Evolutionary conservation across 2,797 vertebrate species (phyloP).

Genomic region (Glossophaga mutica): DNA sequence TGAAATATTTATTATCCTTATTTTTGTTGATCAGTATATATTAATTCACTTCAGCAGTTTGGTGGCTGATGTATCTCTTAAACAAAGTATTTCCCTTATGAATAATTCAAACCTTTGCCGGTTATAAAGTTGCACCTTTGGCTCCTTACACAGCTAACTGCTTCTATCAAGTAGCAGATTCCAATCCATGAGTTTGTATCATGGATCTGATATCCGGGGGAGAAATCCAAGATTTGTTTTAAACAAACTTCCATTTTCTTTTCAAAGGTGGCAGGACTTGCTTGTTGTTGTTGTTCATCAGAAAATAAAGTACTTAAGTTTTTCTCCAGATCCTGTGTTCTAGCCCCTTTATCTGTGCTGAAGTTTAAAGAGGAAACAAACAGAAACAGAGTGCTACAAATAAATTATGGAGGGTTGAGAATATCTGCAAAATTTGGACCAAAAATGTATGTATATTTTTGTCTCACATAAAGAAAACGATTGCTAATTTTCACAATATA

Average conservation of each 20-base stretch:
- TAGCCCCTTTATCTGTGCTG: not conserved
- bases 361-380: constrained; percentile 48
- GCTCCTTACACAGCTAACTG: constrained; percentile 26
- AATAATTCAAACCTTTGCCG: constrained; percentile 35
- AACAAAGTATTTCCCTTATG: constrained; percentile 1
- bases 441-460: constrained; percentile 34
- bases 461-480: constrained; percentile 29
- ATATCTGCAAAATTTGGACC: constrained; percentile 49
- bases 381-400: constrained; percentile 23
- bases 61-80: constrained; percentile 30
- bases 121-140: constrained; percentile 60
- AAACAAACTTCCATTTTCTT: constrained; percentile 51
- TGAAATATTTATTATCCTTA: constrained; percentile 9
- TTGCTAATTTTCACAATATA: constrained; percentile 38
- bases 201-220: constrained; percentile 28
- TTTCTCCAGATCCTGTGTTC: constrained; percentile 2
- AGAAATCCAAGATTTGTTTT: constrained; percentile 37
- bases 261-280: constrained; percentile 27
- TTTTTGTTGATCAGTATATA: constrained; percentile 33
- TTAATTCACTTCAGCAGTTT: constrained; percentile 55
- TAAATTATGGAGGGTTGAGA: constrained; percentile 36
- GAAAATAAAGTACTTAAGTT: constrained; percentile 43
- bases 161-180: constrained; percentile 48
- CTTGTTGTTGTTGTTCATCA: constrained; percentile 48
- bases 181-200: constrained; percentile 17